Base-by-base conservation (phyloP, 2,888 invertebrate species). In the Iphiclides podalirius region DNA sequence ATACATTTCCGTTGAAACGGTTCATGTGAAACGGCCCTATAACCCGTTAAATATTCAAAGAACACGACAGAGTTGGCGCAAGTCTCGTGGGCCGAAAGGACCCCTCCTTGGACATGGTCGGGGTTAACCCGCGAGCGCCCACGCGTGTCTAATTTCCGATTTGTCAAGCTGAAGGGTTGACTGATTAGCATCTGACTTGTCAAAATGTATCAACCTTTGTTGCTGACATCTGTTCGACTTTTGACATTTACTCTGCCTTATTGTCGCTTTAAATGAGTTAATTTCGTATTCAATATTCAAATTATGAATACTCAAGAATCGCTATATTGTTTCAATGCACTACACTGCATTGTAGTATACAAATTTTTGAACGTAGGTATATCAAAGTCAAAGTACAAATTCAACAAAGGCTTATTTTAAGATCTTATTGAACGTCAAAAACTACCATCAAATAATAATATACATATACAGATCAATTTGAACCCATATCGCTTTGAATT, bases 111-210 rank as follows among this genome's bases (percentile, higher is more conserved):
- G 62, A 59, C 57, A 61, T 58, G 63, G 64, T 64, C 66, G 66
- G 73, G 79, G 78, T 79, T 81, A 83, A 78, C 84, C 84, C 79
- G 77, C 74, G 79, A 76, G 77, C 83, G 66, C 79, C 86, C 87
- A 85, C 79, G 85, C 85, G 82, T 79, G 76, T 76, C 81, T 85
- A 85, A 88, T 87, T 83, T 83, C 87, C 86, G 86, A 87, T 87
- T 87, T 86, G 86, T 83, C 85, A 81, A 73, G 77, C 73, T 72
- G 77, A 84, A 84, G 85, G 87, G 85, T 86, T 85, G 78, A 79
- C 76, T 81, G 86, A 86, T 87, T 87, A 85, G 79, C 86, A 85
- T 86, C 85, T 79, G 80, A 80, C 81, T 83, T 80, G 83, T 85
- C 85, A 74, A 66, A 74, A 72, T 75, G 71, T 73, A 77, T 83